Percentiles rank a stretch among this genome's conserved stretches.
Conservation (phyloP, 2,888 invertebrate species). For the Eupithecia vulgata region DNA sequence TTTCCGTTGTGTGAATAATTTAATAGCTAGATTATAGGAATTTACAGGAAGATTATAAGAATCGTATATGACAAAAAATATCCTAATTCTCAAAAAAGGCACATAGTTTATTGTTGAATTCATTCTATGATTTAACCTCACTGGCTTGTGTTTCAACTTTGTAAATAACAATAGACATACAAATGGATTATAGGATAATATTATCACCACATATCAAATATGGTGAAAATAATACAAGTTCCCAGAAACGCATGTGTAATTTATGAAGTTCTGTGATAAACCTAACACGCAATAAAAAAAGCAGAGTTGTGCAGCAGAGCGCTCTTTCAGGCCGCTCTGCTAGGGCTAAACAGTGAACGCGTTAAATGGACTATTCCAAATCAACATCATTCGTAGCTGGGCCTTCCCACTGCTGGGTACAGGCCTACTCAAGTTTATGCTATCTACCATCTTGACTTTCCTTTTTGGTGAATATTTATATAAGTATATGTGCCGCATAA, state of each 20-base stretch:
- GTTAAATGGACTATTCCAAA: background rate
- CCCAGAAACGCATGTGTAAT: too few relatives aligned
- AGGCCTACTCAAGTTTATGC: background rate
- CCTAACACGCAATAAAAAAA: too few relatives aligned
- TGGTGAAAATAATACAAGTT: too few relatives aligned
- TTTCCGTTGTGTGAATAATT: constrained; percentile 6
- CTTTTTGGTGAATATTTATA: background rate
- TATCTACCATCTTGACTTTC: background rate
- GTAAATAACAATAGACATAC: background rate
- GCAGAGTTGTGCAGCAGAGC: too few relatives aligned
- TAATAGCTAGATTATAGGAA: background rate
- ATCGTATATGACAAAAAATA: background rate
- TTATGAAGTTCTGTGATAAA: too few relatives aligned
- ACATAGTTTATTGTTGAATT: background rate
- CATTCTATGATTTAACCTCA: background rate
- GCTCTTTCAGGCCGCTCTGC: too few relatives aligned
- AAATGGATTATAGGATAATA: too few relatives aligned
- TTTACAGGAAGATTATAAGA: background rate
- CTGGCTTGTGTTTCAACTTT: background rate
- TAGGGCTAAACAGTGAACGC: background rate
- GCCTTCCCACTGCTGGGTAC: background rate
- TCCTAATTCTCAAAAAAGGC: background rate
- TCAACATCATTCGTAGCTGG: background rate
- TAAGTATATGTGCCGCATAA: background rate
- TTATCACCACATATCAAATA: too few relatives aligned